Evolutionary conservation across 2,113 vertebrate species (phyloP).

Genomic region (Macaca nemestrina): DNA sequence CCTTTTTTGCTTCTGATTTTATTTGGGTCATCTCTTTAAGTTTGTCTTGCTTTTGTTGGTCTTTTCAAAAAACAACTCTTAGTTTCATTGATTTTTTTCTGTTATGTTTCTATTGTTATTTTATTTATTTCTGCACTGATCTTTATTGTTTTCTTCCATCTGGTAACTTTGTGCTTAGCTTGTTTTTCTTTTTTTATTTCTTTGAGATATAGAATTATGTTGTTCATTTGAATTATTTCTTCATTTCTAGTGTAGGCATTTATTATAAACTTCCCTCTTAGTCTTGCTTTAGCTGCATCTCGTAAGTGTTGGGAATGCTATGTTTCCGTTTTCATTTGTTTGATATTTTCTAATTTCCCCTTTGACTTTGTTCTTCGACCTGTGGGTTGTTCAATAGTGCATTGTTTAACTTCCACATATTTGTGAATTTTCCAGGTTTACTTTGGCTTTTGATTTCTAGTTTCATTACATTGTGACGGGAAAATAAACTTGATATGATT

Average conservation of each 20-base stretch:
- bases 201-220: neutral
- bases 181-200: neutral
- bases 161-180: slow-evolving; percentile 5
- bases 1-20: neutral
- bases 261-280: neutral
- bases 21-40: neutral
- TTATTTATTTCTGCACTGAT: neutral
- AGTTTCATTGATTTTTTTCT: neutral
- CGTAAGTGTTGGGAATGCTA: neutral
- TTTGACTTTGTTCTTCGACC: neutral
- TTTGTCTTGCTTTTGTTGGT: neutral
- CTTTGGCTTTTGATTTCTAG: neutral
- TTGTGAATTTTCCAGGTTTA: neutral
- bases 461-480: neutral
- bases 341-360: neutral
- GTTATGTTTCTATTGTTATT: neutral
- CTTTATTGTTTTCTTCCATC: neutral
- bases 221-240: neutral
- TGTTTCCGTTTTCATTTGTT: neutral
- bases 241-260: neutral
- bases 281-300: neutral
- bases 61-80: neutral
- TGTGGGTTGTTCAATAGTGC: neutral
- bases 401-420: neutral
- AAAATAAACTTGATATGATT: neutral